Evolutionary conservation across 2,113 vertebrate species (phyloP), one percentile per base, ranked within the genome.

Genomic region (Hemibagrus wyckioides): DNA sequence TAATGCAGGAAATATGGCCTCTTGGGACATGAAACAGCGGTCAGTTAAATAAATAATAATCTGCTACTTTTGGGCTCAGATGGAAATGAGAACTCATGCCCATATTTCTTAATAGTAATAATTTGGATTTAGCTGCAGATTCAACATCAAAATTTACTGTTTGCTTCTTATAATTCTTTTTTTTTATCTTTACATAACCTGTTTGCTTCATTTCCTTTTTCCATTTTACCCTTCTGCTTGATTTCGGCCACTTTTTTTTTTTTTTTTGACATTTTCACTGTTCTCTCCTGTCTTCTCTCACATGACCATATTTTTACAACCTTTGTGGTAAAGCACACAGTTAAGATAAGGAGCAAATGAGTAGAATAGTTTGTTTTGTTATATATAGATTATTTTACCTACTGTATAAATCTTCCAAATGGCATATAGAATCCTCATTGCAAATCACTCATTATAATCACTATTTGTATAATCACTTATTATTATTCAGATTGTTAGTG

Each of bases 21-120:
- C 89, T 4, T 13, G 92, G 90, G 93, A 91, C 85, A 67, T 21
- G 80, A 82, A 85, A 89, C 61, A 67, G 87, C 75, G 65, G 83
- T 90, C 65, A 67, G 88, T 84, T 94, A 83, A 93, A 94, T 94
- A 91, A 94, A 93, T 94, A 90, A 94, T 93, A 82, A 91, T 87
- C 61, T 80, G 50, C 75, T 82, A n/a, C 65, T 82, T 86, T 86
- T 80, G 73, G 57, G 76, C 82, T 88, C 48, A 71, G 57, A 63
- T 80, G 65, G 50, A 89, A 91, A 86, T 85, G 83, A 83, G 80
- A 75, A 75, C 88, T 87, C 39, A 41, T 33, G 65, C 69, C 76
- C 75, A 67, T 73, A 61, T 67, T 85, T 87, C 69, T 61, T 83
- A 80, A 41, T 28, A n/a, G 17, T 65, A 50, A 69, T 8, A 80